Evolutionary conservation across 2,113 vertebrate genomes (phyloP).

Genomic region (Trogon surrucura): DNA sequence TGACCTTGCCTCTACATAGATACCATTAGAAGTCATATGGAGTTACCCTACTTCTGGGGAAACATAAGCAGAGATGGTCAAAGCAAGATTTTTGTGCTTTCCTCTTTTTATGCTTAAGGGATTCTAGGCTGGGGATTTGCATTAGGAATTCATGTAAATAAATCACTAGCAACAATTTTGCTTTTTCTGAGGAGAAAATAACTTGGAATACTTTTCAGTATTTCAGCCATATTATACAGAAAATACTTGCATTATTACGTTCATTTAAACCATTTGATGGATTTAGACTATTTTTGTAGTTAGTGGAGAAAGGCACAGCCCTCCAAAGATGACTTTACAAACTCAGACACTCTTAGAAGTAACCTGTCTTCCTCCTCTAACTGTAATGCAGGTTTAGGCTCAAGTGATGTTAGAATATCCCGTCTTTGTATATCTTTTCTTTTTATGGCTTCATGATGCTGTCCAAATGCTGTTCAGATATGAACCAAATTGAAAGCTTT

Average conservation of each 20-base stretch:
- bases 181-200: neutral
- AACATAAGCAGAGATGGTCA: neutral
- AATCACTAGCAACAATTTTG: neutral
- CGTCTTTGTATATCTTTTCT: neutral
- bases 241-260: neutral
- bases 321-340: neutral
- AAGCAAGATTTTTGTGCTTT: neutral
- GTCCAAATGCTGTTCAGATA: constrained; percentile 1
- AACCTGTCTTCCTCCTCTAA: neutral
- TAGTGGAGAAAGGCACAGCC: neutral
- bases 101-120: neutral
- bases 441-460: constrained; percentile 21
- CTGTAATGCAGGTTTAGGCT: neutral
- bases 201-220: neutral
- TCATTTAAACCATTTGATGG: neutral
- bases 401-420: neutral
- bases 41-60: neutral
- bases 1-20: neutral
- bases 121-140: neutral
- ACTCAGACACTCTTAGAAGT: neutral
- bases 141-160: neutral
- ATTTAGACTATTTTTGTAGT: neutral
- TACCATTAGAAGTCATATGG: neutral
- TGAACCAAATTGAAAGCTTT: neutral
- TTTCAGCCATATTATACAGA: neutral